Evolutionary conservation across 2,888 invertebrate genomes (phyloP).

Genomic region (Mesorhabditis spiculigera): DNA sequence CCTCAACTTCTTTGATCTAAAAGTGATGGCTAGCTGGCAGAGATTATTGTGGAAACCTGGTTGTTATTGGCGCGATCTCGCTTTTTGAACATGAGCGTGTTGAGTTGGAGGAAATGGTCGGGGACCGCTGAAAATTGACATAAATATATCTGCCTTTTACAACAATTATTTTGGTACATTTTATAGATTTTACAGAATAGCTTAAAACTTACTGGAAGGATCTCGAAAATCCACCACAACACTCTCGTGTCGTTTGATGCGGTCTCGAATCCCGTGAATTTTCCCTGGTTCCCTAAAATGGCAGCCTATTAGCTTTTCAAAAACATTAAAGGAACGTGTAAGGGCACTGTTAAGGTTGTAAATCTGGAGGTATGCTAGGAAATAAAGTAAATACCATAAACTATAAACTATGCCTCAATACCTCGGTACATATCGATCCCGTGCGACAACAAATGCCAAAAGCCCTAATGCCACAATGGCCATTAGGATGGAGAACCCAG

Average conservation of each 20-base stretch:
- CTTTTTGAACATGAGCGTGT: conserved; percentile 25
- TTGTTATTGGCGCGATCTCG: conserved; percentile 13
- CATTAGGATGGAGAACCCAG: conserved; percentile 27
- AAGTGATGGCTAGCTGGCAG: neutral
- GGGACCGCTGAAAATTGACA: conserved; percentile 17
- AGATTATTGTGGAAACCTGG: conserved; percentile 11
- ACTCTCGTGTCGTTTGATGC: conserved; percentile 19
- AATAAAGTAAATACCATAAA: no score
- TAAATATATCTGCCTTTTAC: neutral
- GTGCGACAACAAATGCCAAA: conserved; percentile 23
- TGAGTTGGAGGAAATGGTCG: conserved; percentile 24
- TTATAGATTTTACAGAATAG: neutral
- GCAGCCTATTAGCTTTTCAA: no score
- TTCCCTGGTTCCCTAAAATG: neutral
- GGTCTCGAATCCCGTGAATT: conserved; percentile 14
- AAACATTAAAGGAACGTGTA: no score
- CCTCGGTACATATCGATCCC: neutral
- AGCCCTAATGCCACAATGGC: conserved; percentile 23
- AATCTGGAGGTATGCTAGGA: no score
- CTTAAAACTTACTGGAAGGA: conserved; percentile 17
- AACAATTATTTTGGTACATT: conserved; percentile 3
- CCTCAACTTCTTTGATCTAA: conserved; percentile 9
- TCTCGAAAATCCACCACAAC: conserved; percentile 20
- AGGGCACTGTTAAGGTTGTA: no score
- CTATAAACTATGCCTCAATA: neutral